Conservation (phyloP, 2,797 vertebrate species). For the Cottoperca gobio region DNA sequence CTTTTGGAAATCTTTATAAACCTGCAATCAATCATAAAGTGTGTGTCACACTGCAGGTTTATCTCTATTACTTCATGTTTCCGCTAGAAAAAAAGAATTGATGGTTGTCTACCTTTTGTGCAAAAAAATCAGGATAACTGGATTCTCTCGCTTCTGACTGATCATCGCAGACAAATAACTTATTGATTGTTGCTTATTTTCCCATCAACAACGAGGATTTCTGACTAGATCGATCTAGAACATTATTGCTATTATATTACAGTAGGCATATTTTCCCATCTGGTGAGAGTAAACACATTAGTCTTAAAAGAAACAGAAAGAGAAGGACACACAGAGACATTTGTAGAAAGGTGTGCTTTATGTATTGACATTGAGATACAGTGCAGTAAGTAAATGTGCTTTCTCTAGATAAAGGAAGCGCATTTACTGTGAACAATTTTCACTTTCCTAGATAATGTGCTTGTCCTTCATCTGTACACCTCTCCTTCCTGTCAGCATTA, state of each 20-base stretch:
- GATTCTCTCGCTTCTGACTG: not conserved
- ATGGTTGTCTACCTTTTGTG: not conserved
- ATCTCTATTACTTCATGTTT: not conserved
- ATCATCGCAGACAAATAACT: not conserved
- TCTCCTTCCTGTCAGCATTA: too few relatives aligned
- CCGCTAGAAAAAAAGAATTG: not conserved
- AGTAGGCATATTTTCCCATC: not conserved
- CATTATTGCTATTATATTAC: not conserved
- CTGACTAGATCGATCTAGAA: not conserved
- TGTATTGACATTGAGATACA: too few relatives aligned
- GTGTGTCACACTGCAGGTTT: not conserved
- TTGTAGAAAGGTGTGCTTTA: not conserved
- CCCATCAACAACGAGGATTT: not conserved
- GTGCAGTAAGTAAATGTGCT: too few relatives aligned
- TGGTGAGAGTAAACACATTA: not conserved
- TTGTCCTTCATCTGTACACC: too few relatives aligned
- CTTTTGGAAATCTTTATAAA: not conserved
- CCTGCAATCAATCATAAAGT: constrained; percentile 26
- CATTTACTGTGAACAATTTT: too few relatives aligned
- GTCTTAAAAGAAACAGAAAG: not conserved
- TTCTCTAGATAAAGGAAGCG: too few relatives aligned
- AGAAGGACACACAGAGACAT: too few relatives aligned
- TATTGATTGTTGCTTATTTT: not conserved
- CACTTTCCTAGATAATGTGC: not conserved
- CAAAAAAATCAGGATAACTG: not conserved